These are phyloP conservation scores for Agrotis clavis DNA, from an alignment of 2,888 invertebrate genomes.

Conservation along the genomic window DNA sequence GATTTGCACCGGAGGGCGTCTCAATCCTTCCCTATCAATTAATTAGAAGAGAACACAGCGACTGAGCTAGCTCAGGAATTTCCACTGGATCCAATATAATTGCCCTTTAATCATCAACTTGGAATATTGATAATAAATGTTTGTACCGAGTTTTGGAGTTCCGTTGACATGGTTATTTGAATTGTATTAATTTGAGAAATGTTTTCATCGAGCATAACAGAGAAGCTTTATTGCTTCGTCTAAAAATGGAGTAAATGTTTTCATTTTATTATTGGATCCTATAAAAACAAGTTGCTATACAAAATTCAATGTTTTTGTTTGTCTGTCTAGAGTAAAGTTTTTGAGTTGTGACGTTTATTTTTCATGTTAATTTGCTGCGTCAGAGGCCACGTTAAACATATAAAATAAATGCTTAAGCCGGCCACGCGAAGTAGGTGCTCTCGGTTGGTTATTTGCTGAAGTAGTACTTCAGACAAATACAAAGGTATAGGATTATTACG, in stretches of 20 bases:
- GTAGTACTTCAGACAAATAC: not conserved
- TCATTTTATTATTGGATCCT: not conserved
- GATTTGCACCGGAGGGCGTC: conserved; percentile 31
- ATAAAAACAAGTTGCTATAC: no score
- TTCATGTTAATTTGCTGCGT: no score
- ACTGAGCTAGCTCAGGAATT: conserved; percentile 62
- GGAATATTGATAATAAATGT: conserved; percentile 47
- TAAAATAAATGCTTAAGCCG: no score
- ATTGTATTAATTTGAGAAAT: conserved; percentile 29
- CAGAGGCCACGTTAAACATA: no score
- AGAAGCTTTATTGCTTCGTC: not conserved
- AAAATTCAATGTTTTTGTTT: no score
- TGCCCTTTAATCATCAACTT: conserved; percentile 60
- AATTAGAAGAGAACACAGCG: conserved; percentile 13
- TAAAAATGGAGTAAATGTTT: not conserved
- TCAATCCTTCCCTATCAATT: conserved; percentile 47
- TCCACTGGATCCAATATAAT: conserved; percentile 65
- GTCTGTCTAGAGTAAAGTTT: no score
- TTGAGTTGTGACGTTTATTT: not conserved
- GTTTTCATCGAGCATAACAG: conserved; percentile 10
- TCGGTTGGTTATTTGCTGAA: not conserved
- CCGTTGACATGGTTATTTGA: conserved; percentile 30
- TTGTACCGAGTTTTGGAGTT: conserved; percentile 33
- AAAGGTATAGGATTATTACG: not conserved
- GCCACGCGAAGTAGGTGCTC: no score